Evolutionary conservation across 2,113 vertebrate species (phyloP).

Genomic region (Ptilorrhoa leucosticta): DNA sequence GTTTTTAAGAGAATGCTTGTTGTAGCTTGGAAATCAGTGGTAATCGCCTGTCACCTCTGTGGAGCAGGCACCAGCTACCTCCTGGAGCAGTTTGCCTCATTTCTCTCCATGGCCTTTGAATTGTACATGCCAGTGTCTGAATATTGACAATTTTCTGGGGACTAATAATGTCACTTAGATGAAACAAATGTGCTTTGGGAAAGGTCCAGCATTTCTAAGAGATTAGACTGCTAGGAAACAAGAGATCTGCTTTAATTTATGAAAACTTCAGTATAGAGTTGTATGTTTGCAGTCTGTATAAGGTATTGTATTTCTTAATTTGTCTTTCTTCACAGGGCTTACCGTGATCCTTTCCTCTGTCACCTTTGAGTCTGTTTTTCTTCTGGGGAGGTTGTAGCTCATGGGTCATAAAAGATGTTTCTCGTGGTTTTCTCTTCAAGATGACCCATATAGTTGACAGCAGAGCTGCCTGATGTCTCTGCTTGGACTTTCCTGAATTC

Average conservation of each 20-base stretch:
- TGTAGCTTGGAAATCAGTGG: background rate
- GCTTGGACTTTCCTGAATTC: background rate
- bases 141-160: background rate
- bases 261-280: background rate
- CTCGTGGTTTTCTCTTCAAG: background rate
- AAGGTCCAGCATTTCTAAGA: background rate
- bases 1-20: background rate
- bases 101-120: background rate
- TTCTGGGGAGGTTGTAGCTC: background rate
- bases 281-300: background rate
- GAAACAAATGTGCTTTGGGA: background rate
- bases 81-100: background rate
- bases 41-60: background rate
- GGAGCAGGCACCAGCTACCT: background rate
- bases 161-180: background rate
- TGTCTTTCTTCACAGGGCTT: background rate
- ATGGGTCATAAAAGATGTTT: background rate
- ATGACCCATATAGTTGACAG: background rate
- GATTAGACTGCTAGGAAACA: background rate
- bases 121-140: background rate
- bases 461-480: background rate
- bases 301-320: background rate
- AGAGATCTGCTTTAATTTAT: background rate
- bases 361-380: background rate
- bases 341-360: background rate